A percentile compares a stretch with the other conserved stretches of the same genome.
Conservation (phyloP, 1,140 invertebrate species). For the Plodia interpunctella region DNA sequence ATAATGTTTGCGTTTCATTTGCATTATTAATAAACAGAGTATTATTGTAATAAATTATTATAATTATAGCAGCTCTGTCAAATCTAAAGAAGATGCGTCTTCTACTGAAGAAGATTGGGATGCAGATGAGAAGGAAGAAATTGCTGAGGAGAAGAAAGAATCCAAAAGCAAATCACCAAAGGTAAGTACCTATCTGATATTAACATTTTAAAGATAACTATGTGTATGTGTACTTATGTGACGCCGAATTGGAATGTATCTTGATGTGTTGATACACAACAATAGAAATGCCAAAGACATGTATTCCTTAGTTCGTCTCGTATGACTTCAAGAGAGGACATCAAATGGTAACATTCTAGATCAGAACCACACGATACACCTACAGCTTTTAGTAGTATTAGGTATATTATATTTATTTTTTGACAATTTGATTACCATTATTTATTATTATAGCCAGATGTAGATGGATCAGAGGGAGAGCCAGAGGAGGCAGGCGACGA, state of each 20-base stretch:
- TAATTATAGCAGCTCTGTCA: slow-evolving; percentile 48
- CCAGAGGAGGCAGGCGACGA: slow-evolving; percentile 50
- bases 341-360: too few relatives aligned
- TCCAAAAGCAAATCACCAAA: slow-evolving; percentile 62
- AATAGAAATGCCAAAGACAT: too few relatives aligned
- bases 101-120: slow-evolving; percentile 75
- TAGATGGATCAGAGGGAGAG: slow-evolving; percentile 48
- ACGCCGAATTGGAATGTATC: too few relatives aligned
- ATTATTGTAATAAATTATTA: background rate
- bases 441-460: slow-evolving; percentile 23
- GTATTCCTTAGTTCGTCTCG: too few relatives aligned
- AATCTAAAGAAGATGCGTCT: slow-evolving; percentile 70
- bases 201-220: background rate
- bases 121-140: slow-evolving; percentile 65
- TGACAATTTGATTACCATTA: too few relatives aligned
- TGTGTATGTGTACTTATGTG: too few relatives aligned
- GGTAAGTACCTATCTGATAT: slow-evolving; percentile 29
- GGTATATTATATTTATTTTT: too few relatives aligned
- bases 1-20: too few relatives aligned
- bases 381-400: too few relatives aligned
- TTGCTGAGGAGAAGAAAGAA: slow-evolving; percentile 62
- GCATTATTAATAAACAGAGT: background rate
- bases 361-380: too few relatives aligned
- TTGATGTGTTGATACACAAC: too few relatives aligned
- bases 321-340: too few relatives aligned